Percentiles rank a stretch among this genome's conserved stretches.
Evolutionary conservation across 2,888 invertebrate genomes (phyloP).

Genomic region (Tetragonisca angustula): DNA sequence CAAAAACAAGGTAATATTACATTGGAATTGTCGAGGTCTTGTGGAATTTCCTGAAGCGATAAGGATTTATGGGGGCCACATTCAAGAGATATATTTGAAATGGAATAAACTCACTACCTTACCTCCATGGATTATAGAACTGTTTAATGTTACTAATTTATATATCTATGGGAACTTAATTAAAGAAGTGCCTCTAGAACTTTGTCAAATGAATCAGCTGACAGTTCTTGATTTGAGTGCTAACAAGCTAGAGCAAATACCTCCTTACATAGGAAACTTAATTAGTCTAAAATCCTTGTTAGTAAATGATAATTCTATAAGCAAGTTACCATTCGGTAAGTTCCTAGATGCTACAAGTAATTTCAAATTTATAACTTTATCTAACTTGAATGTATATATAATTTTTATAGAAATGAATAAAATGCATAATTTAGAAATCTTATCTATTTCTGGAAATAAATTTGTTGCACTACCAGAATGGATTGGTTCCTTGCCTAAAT

Average conservation of each 20-base stretch:
- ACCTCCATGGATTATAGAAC: conserved; percentile 77
- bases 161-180: conserved; percentile 80
- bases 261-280: conserved; percentile 71
- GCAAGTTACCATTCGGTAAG: conserved; percentile 76
- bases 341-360: conserved; percentile 13
- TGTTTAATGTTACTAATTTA: conserved; percentile 78
- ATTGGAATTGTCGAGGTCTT: conserved; percentile 83
- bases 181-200: conserved; percentile 72
- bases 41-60: conserved; percentile 78
- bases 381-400: conserved; percentile 4
- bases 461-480: conserved; percentile 78
- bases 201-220: conserved; percentile 73
- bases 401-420: conserved; percentile 71
- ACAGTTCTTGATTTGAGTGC: conserved; percentile 78
- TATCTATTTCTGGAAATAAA: conserved; percentile 76
- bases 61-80: conserved; percentile 75
- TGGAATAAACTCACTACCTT: conserved; percentile 79
- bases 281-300: conserved; percentile 70
- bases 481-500: conserved; percentile 76
- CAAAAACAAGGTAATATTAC: conserved; percentile 80
- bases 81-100: conserved; percentile 83
- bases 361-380: neutral
- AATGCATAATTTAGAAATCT: conserved; percentile 72
- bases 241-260: conserved; percentile 73
- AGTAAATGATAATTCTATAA: conserved; percentile 75